These are phyloP conservation scores for Leucania comma DNA, from an alignment of 2,888 invertebrate genomes.

Conservation along the genomic window DNA sequence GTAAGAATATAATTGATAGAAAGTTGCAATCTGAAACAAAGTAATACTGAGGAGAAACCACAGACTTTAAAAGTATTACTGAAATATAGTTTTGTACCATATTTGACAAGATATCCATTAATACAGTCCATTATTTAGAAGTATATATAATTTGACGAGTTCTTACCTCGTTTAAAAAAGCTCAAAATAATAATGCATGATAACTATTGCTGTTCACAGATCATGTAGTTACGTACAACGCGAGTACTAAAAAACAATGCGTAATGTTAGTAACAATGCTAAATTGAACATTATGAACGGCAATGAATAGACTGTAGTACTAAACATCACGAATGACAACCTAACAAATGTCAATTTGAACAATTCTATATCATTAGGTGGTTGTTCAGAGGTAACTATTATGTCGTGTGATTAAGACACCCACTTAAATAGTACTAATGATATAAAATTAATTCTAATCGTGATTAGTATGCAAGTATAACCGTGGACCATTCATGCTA, in stretches of 20 bases:
- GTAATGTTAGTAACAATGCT: constrained; percentile 16
- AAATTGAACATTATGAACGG: constrained; percentile 30
- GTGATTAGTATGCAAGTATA: neutral
- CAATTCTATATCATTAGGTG: constrained; percentile 32
- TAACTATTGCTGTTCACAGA: constrained; percentile 2
- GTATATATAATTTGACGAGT: neutral
- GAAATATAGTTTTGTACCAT: neutral
- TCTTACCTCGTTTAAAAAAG: too few relatives aligned
- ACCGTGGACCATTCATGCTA: neutral
- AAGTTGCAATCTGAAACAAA: neutral
- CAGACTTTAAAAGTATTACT: too few relatives aligned
- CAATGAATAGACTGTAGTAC: constrained; percentile 23
- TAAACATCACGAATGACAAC: constrained; percentile 5
- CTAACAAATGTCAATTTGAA: constrained; percentile 39
- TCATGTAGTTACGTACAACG: constrained; percentile 1
- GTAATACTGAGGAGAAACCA: neutral
- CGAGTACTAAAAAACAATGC: constrained; percentile 24
- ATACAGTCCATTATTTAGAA: constrained; percentile 9
- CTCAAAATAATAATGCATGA: constrained; percentile 15
- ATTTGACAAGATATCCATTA: neutral
- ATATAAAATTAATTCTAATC: constrained; percentile 1
- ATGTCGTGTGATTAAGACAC: constrained; percentile 22
- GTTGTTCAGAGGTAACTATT: constrained; percentile 12
- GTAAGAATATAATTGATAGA: too few relatives aligned
- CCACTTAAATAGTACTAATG: constrained; percentile 12